Evolutionary conservation across 2,113 vertebrate species (phyloP), one percentile per base, ranked within the genome.

Genomic region (Scomber colias): DNA sequence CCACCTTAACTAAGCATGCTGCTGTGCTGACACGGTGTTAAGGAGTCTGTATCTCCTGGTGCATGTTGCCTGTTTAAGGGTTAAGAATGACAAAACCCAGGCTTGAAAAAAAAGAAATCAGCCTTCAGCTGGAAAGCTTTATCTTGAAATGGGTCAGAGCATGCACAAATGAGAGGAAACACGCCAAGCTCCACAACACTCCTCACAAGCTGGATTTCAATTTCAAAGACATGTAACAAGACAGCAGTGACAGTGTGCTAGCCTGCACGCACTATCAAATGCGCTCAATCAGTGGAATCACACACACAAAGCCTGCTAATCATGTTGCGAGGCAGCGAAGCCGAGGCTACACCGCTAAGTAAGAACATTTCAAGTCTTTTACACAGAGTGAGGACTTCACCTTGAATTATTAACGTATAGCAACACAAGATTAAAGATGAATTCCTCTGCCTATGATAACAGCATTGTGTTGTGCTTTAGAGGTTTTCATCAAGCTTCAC

Each of bases 121-220:
- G 51, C 69, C 35, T 14, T 57, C 55, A 27, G 75, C 63, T 55
- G 68, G 13, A 79, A 84, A 48, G 60, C 67, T 60, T 60, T 74
- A 59, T 27, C 24, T 54, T 53, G 27, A 74, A 77, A 71, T 69
- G 19, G 46, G 65, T 51, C 57, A 72, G n/a, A 49, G 66, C 4
- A 3, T 8, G 31, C 50, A 45, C 48, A 55, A 35, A 64, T 31
- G 8, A 48, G 40, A 63, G 6, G 48, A 24, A 53, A 71, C 15
- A 72, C 7, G 59, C 17, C 35, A 14, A 10, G 49, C 44, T 60
- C n/a, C 66, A 35, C 54, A 31, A 19, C 30, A 10, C 16, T 35
- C 19, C 27, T 51, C 65, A 40, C 16, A 7, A 45, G 13, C 24
- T 16, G 19, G 5, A 45, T 31, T 75, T 79, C 30, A 35, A 55